Base-by-base conservation (phyloP, 2,888 invertebrate species). In the Drosophila anomalata region DNA sequence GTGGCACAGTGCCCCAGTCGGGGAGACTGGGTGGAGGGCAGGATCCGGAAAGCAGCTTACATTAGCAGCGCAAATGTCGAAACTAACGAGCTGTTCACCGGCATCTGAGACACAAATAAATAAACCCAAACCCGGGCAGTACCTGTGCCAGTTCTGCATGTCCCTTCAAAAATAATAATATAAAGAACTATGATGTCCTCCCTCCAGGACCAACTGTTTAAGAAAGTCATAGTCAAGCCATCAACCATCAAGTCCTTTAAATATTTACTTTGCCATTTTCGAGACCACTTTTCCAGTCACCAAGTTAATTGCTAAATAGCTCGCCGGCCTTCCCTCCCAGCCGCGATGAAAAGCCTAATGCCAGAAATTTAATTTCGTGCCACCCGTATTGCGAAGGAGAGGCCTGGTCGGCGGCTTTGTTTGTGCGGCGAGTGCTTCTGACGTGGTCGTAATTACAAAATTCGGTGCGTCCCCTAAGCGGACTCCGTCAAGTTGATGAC, bases 361-460 rank as follows among this genome's bases (percentile, higher is more conserved):
- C 61, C 52, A 57, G 73, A 77, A 79, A 77, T 85, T 85, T 73
- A 75, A 81, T 81, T 84, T 73, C 36, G 36, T 14, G 14, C 36
- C 14, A 2, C 17, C 17, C 36, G 56, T 73, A 75, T 79, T 77
- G 71, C 59, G 62, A 68, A 58, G 11, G 33, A 24, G 17, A 4
- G 12, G 11, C 31, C 50, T 48, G 51, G 51, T 41, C 54, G 62
- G 54, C 68, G 65, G 77, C 69, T 75, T 82, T 77, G 65, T 78
- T 84, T 80, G 68, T 53, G 62, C 51, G 70, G 60, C 53, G 68
- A 77, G 77, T 83, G 83, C 73, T 81, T 81, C 72, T 83, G 87
- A 87, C 85, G 77, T 87, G 71, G 75, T 72, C 71, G 83, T 83
- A 83, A 83, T 83, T 83, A 83, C 81, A 85, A 81, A 81, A 62